Conservation (phyloP, 2,797 vertebrate genomes). For the Pseudochaenichthys georgianus region DNA sequence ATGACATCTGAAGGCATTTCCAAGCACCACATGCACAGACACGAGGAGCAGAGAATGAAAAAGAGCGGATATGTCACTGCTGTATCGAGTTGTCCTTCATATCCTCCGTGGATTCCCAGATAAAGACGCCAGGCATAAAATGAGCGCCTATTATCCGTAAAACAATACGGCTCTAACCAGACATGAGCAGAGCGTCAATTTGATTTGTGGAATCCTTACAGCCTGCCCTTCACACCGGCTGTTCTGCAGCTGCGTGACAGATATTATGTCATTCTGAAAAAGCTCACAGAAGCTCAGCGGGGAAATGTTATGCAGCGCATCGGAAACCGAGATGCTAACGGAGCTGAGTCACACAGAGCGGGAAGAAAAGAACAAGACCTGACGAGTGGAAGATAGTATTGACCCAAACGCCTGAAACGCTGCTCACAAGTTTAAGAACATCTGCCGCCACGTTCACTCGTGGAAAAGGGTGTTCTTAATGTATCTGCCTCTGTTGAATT, state of each 20-base stretch:
- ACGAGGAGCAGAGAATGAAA: no score
- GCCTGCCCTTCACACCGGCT: slow-evolving; percentile 9
- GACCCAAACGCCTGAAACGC: no score
- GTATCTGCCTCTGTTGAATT: background rate
- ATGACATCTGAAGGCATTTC: background rate
- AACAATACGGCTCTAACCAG: background rate
- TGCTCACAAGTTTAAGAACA: no score
- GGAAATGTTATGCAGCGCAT: no score
- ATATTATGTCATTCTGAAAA: background rate
- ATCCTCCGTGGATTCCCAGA: background rate
- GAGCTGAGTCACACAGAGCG: background rate
- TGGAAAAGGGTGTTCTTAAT: background rate
- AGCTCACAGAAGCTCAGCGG: background rate
- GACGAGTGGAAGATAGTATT: background rate
- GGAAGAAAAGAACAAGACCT: background rate
- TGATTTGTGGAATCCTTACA: slow-evolving; percentile 8
- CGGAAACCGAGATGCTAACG: background rate
- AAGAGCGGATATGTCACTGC: background rate
- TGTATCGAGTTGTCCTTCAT: background rate
- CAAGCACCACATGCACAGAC: background rate
- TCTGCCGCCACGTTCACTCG: background rate
- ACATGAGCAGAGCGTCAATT: background rate
- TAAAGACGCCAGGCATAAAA: background rate
- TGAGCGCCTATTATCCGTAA: background rate
- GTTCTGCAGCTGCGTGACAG: background rate